These are phyloP conservation scores for Squalus acanthias DNA, from an alignment of 2,797 vertebrate species.

Conservation along the genomic window DNA sequence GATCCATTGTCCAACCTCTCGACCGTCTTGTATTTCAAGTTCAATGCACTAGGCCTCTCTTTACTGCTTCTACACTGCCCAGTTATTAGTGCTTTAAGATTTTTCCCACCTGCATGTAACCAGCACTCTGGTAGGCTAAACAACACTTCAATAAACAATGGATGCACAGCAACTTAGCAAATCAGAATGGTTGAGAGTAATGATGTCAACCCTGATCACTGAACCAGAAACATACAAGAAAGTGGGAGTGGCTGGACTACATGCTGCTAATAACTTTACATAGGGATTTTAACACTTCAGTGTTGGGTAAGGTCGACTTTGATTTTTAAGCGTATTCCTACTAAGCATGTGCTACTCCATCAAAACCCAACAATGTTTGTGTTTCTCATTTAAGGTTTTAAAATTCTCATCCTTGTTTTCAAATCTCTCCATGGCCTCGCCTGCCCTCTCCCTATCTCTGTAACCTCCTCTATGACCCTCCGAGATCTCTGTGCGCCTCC, in stretches of 20 bases:
- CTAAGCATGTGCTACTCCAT: background rate
- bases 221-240: background rate
- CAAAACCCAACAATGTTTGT: background rate
- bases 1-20: background rate
- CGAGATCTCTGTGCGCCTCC: background rate
- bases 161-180: conserved; percentile 26
- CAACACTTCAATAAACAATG: conserved; percentile 33
- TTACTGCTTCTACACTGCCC: background rate
- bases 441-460: background rate
- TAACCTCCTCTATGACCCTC: too few relatives aligned
- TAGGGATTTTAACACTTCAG: background rate
- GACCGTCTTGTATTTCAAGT: background rate
- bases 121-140: conserved; percentile 24
- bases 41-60: background rate
- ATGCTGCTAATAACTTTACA: background rate
- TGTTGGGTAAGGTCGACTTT: conserved; percentile 12
- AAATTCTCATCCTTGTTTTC: background rate
- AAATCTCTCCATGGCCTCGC: background rate
- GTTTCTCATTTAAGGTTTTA: background rate
- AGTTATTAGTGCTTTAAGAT: background rate
- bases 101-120: conserved; percentile 7
- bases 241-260: background rate
- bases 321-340: background rate
- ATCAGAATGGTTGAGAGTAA: conserved; percentile 22
- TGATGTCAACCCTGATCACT: conserved; percentile 27